Base-by-base conservation (phyloP, 1,140 invertebrate genomes). In the Cyclina sinensis region DNA sequence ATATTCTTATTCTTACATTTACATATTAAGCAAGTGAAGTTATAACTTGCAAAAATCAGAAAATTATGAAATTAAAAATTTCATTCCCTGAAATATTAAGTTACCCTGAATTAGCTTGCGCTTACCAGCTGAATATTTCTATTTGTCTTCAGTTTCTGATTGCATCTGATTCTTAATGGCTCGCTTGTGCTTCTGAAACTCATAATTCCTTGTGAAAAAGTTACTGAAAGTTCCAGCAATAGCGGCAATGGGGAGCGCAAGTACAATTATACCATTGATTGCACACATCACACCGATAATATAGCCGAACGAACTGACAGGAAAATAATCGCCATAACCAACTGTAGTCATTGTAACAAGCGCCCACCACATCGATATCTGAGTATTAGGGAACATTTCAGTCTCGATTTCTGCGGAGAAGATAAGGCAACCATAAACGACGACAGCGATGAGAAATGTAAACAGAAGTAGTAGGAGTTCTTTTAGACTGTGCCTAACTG, bases 201-300 rank as follows among this genome's bases (percentile, higher is more conserved):
- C 39, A 1, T 11, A 27, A 57, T 74, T 48, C 57, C 82, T 73
- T 2, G 54, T 83, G 97, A 99, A 99, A 97, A 99, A 99, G 97
- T 99, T 98, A 57, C 92, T 92, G 89, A 95, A 95, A 84, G 95
- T 95, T 87, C 93, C 94, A 35, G 94, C 93, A 65, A 95, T 93
- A 27, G 95, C 94, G 7, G 95, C 94, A 97, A 99, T 99, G 96
- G 99, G 99, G 97, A 99, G 98, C 96, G 99, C 99, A 97, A 99
- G 98, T 97, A 99, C 98, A 97, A 99, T 97, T 96, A 99, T 99
- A 96, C 99, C 99, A 97, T 98, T 99, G 96, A 99, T 98, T 97
- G 98, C 99, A 97, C 99, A 93, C 51, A 92, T 79, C 0, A 91
- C 78, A n/a, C 95, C 95, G 27, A 95, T 91, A 30, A 94, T 51